Base-by-base conservation (phyloP, 2,113 vertebrate genomes). In the Gobio gobio region DNA sequence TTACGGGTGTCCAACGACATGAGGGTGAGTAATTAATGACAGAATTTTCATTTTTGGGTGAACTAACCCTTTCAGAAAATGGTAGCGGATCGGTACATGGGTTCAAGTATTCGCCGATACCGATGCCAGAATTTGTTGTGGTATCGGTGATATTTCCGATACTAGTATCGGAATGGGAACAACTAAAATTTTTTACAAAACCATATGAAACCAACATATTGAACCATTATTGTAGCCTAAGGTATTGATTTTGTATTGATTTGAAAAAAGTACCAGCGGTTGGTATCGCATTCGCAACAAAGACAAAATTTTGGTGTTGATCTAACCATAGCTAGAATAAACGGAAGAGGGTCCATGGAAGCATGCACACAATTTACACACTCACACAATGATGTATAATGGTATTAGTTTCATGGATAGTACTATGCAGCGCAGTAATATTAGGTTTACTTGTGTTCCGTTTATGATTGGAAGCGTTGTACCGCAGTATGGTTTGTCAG, bases 401-500 rank as follows among this genome's bases (percentile, higher is more conserved):
- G 18, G 29, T 80, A 81, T 81, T 76, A 76, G 79, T 49, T 72
- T 63, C 54, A 56, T 82, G 86, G 83, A 82, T 78, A 47, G 80
- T 70, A 10, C 61, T 84, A 59, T 22, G 13, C 76, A 79, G 79
- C 47, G 24, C 84, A 56, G 76, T 80, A 47, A 66, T 10, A 26
- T 85, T 72, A 68, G 47, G 59, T 84, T 86, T 84, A 82, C 81
- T 83, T 83, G 26, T 66, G 77, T 88, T 86, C 61, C 4, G 61
- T 81, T 84, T 54, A 68, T 78, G 61, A 88, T 88, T 45, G 77
- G 54, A 86, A 78, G 72, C 85, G 77, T 85, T 86, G 82, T 78
- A 72, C 63, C 47, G 86, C 76, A 59, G 83, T 63, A 80, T 83
- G 84, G 78, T 83, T 63, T 68, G 83, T 86, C 88, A 89, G 85